These are phyloP conservation scores for Plectropomus leopardus DNA, from an alignment of 2,113 vertebrate species.

Conservation along the genomic window DNA sequence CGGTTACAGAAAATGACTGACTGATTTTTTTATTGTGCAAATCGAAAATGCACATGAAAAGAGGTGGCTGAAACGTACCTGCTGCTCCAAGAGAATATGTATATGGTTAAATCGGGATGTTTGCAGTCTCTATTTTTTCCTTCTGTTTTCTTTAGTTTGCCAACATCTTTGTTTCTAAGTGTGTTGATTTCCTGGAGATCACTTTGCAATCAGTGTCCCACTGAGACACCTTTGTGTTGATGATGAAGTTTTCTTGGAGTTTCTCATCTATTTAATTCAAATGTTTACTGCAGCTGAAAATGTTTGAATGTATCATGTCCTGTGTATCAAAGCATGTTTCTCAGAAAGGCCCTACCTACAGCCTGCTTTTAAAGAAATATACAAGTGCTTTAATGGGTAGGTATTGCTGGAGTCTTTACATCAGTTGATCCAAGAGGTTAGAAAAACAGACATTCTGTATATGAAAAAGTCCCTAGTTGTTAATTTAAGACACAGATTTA, in stretches of 20 bases:
- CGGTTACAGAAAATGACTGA: too few relatives aligned
- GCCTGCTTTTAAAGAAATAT: background rate
- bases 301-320: background rate
- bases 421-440: background rate
- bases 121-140: background rate
- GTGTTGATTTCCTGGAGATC: slow-evolving; percentile 9
- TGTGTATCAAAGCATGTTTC: background rate
- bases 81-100: background rate
- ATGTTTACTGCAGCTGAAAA: background rate
- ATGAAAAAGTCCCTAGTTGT: background rate
- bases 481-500: slow-evolving; percentile 24
- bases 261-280: background rate
- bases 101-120: background rate
- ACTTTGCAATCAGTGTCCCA: slow-evolving; percentile 8
- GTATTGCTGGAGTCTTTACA: background rate
- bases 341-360: background rate
- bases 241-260: background rate
- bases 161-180: background rate
- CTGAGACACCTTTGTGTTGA: background rate
- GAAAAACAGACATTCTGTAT: background rate
- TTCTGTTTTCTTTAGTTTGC: slow-evolving; percentile 7
- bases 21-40: too few relatives aligned
- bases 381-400: background rate
- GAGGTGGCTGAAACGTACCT: too few relatives aligned
- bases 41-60: too few relatives aligned